Percentiles rank a stretch among this genome's conserved stretches.
Conservation (phyloP, 2,797 vertebrate species). For the Pangasius mekongensis region DNA sequence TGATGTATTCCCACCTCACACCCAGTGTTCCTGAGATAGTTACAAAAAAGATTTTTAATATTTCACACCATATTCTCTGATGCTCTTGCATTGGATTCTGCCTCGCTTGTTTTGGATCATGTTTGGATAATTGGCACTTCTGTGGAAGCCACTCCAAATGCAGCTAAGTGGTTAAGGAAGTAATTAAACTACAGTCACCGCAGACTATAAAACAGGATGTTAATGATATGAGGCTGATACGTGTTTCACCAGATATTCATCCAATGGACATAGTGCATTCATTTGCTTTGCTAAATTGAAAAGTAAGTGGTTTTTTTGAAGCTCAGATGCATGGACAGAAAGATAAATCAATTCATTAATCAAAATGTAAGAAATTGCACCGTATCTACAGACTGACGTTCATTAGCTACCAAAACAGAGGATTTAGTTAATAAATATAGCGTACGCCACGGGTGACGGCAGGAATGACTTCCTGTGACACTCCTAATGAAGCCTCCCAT, state of each 20-base stretch:
- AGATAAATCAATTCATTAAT: background rate
- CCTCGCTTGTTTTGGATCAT: background rate
- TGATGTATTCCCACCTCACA: background rate
- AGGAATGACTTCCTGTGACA: background rate
- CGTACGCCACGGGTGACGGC: background rate
- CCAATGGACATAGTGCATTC: background rate
- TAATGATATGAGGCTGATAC: background rate
- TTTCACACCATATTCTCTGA: background rate
- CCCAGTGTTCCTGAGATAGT: background rate
- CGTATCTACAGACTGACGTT: background rate
- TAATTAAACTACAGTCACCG: background rate
- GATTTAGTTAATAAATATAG: background rate
- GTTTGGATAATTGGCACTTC: constrained; percentile 12
- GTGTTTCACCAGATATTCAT: background rate
- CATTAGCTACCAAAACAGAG: background rate
- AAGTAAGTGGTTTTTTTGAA: background rate
- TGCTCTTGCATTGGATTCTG: background rate
- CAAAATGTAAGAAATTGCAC: background rate
- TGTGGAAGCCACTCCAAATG: background rate
- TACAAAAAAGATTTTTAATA: background rate
- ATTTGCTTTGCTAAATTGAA: background rate
- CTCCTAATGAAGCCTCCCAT: background rate
- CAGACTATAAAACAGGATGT: background rate
- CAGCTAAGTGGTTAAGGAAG: constrained; percentile 17
- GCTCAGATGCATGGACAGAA: background rate